Conservation (phyloP, 2,888 invertebrate species). For the Apodemia hepburni region DNA sequence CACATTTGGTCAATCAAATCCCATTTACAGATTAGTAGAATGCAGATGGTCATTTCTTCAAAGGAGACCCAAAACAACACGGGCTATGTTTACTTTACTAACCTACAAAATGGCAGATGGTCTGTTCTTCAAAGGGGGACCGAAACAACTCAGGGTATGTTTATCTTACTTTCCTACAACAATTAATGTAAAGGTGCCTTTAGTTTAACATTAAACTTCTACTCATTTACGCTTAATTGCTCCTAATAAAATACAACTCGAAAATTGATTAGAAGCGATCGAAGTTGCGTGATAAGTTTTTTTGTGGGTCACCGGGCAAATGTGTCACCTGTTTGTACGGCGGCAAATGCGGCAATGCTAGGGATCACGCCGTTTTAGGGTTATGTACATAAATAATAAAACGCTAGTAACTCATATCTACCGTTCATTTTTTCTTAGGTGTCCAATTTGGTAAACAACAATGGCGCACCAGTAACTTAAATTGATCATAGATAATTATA, state of each 20-base stretch:
- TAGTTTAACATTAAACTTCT: neutral
- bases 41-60: too few relatives aligned
- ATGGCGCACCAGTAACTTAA: too few relatives aligned
- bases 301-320: constrained; percentile 3
- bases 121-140: neutral
- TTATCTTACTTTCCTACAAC: neutral
- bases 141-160: neutral
- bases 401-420: neutral
- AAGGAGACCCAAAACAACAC: too few relatives aligned
- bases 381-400: neutral
- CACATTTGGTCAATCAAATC: too few relatives aligned
- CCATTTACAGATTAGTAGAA: too few relatives aligned
- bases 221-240: constrained; percentile 2
- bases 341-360: neutral
- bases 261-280: neutral
- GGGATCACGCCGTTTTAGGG: neutral
- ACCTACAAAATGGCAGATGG: neutral
- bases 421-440: too few relatives aligned
- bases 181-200: constrained; percentile 4
- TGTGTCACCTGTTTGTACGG: neutral
- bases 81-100: too few relatives aligned
- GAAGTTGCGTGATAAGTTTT: constrained; percentile 11
- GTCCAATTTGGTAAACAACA: too few relatives aligned
- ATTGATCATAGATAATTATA: too few relatives aligned
- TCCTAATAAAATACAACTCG: constrained; percentile 1